phyloP scores from a whole-genome alignment of 1,140 invertebrate species.

The Diorhabda elongata region DNA sequence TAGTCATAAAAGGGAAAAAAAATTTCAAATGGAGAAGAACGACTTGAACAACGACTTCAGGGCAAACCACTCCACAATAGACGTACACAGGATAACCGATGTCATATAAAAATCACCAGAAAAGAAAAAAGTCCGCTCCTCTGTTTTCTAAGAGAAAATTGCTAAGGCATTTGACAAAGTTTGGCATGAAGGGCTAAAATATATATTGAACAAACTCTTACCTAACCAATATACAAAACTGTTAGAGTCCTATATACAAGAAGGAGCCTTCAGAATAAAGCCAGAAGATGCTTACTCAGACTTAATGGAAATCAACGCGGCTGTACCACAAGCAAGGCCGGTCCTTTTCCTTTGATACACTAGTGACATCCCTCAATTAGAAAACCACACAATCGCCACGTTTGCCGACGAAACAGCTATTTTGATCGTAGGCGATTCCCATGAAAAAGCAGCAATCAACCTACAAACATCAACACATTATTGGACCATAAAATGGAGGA shows the following conservation, averaged over 20 bases:
- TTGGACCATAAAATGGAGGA: no score
- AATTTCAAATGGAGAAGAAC: no score
- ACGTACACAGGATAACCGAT: background rate
- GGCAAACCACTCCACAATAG: background rate
- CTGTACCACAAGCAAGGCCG: background rate
- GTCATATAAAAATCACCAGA: background rate
- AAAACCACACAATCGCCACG: slow-evolving; percentile 16
- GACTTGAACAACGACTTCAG: no score
- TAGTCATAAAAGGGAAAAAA: no score
- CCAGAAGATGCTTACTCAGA: slow-evolving; percentile 28
- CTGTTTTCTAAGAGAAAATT: background rate
- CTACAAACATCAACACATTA: slow-evolving; percentile 18
- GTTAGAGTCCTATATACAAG: slow-evolving; percentile 31
- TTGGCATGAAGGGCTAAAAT: background rate
- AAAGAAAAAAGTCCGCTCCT: background rate
- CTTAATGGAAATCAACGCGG: background rate
- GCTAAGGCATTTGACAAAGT: background rate
- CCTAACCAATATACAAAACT: slow-evolving; percentile 26
- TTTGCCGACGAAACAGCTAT: slow-evolving; percentile 39
- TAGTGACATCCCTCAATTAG: background rate
- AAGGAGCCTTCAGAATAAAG: slow-evolving; percentile 34
- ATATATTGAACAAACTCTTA: slow-evolving; percentile 9
- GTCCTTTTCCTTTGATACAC: background rate
- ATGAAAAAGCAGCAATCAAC: slow-evolving; percentile 15
- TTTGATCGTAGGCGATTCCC: slow-evolving; percentile 8